A percentile compares a stretch with the other conserved stretches of the same genome.
phyloP scores from a whole-genome alignment of 2,797 vertebrate genomes.

The Phrynocephalus vlangalii region DNA sequence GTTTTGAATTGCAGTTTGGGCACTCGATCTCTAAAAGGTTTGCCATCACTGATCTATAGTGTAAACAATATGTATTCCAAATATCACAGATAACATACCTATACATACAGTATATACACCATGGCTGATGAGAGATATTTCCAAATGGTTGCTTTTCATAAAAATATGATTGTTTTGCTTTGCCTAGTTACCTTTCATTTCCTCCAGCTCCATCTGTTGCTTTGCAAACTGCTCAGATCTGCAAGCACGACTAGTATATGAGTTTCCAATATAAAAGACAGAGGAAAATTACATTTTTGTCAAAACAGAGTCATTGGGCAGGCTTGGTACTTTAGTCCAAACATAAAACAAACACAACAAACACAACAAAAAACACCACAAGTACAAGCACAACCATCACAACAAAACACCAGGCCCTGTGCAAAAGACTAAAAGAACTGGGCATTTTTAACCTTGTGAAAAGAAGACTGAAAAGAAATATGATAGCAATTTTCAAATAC shows the following conservation, averaged over 20 bases:
- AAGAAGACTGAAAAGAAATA: too few species aligned
- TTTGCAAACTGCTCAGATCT: background rate
- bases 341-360: too few species aligned
- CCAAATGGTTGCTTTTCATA: background rate
- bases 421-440: too few species aligned
- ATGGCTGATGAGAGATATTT: background rate
- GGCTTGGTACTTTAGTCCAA: too few species aligned
- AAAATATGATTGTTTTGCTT: background rate
- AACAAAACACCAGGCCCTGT: too few species aligned
- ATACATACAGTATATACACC: background rate
- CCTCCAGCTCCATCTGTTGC: background rate
- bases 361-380: too few species aligned
- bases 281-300: background rate
- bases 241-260: background rate
- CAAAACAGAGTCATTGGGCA: background rate
- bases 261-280: background rate
- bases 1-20: too few species aligned
- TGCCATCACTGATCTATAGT: background rate
- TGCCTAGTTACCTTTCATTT: background rate
- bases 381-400: too few species aligned
- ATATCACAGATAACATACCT: too few species aligned
- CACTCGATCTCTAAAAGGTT: too few species aligned
- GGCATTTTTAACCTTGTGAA: too few species aligned
- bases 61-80: background rate
- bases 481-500: too few species aligned